Base-by-base conservation (phyloP, 2,797 vertebrate species). In the Eremophila alpestris region DNA sequence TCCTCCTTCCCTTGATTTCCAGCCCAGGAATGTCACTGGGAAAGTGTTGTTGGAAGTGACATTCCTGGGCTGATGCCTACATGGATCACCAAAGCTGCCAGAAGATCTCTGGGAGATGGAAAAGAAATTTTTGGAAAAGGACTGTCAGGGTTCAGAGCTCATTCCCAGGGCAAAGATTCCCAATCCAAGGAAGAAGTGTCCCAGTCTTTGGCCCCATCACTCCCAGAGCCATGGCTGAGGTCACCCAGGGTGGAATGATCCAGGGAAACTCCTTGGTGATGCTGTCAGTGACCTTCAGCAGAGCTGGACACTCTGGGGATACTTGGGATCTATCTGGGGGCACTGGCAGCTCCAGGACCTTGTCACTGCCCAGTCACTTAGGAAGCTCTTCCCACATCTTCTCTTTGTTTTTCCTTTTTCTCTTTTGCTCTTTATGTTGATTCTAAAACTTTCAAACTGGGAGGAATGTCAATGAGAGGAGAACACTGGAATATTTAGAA, bases 111-210 rank as follows among this genome's bases (percentile, higher is more conserved):
- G 40, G 56, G 74, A 87, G 43, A 56, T 36, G 54, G 84, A 71
- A 38, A 75, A 87, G 36, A 34, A 16, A 16, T 27, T 68, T 48
- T 21, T 62, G 19, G 56, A 12, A 48, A 60, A 90, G 52, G 26
- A 32, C 30, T 26, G 64, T 18, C 52, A 78, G 59, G 34, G 34
- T 40, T 77, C 54, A 58, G 30, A 56, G 27, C 29, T 70, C 45
- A 17, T 34, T 48, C 3, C 0, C 2, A 60, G 45, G 86, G 12
- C 41, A 75, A 68, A 79, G 20, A 40, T 67, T 55, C 54, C 45
- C 32, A 48, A 0, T 23, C 43, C 45, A 29, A 36, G 0, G 5
- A 18, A 69, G 34, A 17, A 63, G 2, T 14, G 18, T 49, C 58
- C 16, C 45, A 41, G 49, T 18, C 23, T 63, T 36, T 7, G 2